Evolutionary conservation across 2,797 vertebrate species (phyloP).

Genomic region (Phataginus tricuspis): DNA sequence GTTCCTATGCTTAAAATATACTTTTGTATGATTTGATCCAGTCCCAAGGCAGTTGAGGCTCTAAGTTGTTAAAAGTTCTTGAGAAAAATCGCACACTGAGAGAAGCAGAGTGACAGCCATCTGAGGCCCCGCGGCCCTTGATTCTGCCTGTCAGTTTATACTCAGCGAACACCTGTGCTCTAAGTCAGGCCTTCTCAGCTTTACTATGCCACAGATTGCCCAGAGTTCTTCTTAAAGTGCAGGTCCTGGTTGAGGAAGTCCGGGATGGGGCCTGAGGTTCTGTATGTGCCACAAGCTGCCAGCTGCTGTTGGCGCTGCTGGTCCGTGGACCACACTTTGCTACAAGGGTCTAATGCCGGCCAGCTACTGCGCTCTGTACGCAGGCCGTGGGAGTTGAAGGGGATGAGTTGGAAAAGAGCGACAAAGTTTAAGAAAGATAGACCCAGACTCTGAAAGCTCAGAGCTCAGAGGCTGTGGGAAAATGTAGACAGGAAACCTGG

Average conservation of each 20-base stretch:
- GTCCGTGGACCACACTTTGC: background rate
- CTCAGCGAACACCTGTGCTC: background rate
- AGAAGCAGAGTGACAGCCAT: background rate
- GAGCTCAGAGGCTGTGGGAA: background rate
- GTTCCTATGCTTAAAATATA: background rate
- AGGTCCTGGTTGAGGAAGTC: background rate
- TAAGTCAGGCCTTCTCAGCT: background rate
- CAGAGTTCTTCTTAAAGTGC: background rate
- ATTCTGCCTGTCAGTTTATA: background rate
- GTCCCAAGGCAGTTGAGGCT: background rate
- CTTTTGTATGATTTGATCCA: background rate
- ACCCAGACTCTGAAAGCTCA: background rate
- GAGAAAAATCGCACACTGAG: background rate
- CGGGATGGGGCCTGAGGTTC: background rate
- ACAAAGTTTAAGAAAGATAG: background rate
- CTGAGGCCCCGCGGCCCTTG: background rate
- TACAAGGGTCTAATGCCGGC: background rate
- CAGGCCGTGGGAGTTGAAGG: no score
- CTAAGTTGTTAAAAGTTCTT: background rate
- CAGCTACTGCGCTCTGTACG: background rate
- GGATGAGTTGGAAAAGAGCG: background rate
- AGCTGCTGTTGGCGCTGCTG: background rate
- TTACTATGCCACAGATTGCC: background rate
- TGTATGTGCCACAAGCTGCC: background rate
- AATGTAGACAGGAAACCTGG: background rate